Evolutionary conservation across 2,888 invertebrate genomes (phyloP), one percentile per base, ranked within the genome.

Genomic region (Erynnis tages): DNA sequence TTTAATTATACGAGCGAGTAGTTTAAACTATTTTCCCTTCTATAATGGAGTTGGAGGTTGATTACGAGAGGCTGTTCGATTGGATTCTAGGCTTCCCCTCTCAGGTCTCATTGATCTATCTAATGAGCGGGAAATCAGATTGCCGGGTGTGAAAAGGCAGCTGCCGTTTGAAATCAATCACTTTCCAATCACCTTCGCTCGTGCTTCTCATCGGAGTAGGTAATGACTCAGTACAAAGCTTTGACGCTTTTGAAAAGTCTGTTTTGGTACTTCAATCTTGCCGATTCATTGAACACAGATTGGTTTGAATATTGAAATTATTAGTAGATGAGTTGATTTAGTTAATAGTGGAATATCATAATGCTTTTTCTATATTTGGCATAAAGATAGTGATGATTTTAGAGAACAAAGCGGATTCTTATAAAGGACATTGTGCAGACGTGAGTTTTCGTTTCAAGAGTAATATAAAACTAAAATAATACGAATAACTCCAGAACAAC

Each of bases 121-220:
- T 73, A 76, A 79, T 73, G 60, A 72, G 62, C 61, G 63, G 69
- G 63, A 76, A 79, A 79, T 78, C 66, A 60, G 60, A 71, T 72
- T 65, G 60, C 62, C 67, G 60, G 66, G 53, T 67, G 66, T 69
- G 59, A 69, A 69, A 70, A 67, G 63, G 65, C 73, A 71, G 71
- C 69, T 71, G 68, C 58, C 62, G 64, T 68, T 68, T 65, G 63
- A 68, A 73, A 77, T 67, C 71, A 71, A 77, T 76, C 67, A 67
- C 69, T 76, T 74, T 76, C 70, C 66, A 73, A 77, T 74, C 63
- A 63, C 60, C 58, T 59, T 60, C 56, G 56, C 53, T 65, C 60
- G 58, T 57, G 67, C 65, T 70, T 67, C 60, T 54, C 54, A 58
- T 53, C 45, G 53, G 50, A 56, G 53, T n/a, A n/a, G n/a, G n/a